Base-by-base conservation (phyloP, 2,797 vertebrate species). In the Notolabrus celidotus region DNA sequence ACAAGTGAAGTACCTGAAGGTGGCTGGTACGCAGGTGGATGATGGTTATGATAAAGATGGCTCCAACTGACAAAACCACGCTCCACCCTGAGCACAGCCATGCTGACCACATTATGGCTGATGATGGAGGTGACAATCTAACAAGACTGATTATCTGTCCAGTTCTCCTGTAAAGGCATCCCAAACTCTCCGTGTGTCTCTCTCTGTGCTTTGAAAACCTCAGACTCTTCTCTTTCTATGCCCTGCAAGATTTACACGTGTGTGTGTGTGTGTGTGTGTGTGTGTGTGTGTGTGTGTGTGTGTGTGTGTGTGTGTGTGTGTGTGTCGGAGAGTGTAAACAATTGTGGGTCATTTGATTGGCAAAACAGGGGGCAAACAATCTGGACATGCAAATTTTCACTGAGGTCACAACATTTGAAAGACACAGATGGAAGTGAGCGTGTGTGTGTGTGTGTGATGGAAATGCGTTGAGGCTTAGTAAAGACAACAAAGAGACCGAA, bases 341-440 rank as follows among this genome's bases (percentile, higher is more conserved):
- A 86, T 85, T 58, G 73, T 42, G 67, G 70, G 66, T 90, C 64
- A 94, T 94, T 94, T 94, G 94, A 83, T 92, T 94, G 68, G 80
- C 90, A 94, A 93, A 93, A 80, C 80, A 83, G 86, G 38, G 71
- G 84, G 84, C 73, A 86, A 81, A 88, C 86, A 88, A 91, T 88
- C 79, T 85, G 73, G 68, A 39, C 83, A 94, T 93, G 93, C 92
- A 95, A 95, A 95, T 92, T 33, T 54, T 39, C 16, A 45, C 63
- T 29, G 29, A 43, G 70, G 71, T 71, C 59, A 67, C 16, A 66
- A 41, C 76, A 55, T 71, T 51, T 53, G 38, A 56, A 57, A 77
- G 61, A 66, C n/a, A 22, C 54, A 64, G 71, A 61, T 3, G 16
- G 51, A 56, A 49, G 27, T 42, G 23, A 15, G 62, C 20, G 63